These are phyloP conservation scores for Xiphorhynchus erythropygius DNA, from an alignment of 2,797 vertebrate species.

Conservation along the genomic window DNA sequence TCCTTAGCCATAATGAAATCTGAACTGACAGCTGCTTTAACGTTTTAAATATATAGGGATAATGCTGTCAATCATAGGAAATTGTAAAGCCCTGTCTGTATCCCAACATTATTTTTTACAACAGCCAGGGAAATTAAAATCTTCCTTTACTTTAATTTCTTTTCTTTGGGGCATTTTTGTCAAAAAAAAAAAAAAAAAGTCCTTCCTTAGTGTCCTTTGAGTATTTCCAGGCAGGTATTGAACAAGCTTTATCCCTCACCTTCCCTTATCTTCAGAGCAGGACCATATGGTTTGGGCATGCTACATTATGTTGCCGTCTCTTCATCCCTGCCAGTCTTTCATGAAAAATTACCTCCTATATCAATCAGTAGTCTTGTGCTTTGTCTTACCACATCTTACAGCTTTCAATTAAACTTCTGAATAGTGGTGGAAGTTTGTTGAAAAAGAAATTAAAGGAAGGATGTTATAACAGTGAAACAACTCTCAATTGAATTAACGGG, in stretches of 20 bases:
- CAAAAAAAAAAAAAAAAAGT: not conserved
- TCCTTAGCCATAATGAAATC: not conserved
- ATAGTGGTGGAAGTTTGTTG: not conserved
- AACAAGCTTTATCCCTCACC: not conserved
- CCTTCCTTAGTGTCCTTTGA: not conserved
- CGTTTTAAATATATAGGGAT: not conserved
- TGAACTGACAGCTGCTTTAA: not conserved
- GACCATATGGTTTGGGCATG: accelerated
- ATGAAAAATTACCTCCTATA: not conserved
- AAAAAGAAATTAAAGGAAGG: not conserved
- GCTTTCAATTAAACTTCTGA: not conserved
- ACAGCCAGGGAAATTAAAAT: not conserved
- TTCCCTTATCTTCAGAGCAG: not conserved
- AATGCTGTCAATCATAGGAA: not conserved
- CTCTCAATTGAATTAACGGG: not conserved
- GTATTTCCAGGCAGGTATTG: not conserved
- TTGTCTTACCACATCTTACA: not conserved
- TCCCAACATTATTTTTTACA: not conserved
- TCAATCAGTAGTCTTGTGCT: not conserved
- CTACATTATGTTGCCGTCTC: accelerated
- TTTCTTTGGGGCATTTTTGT: not conserved
- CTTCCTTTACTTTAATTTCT: not conserved
- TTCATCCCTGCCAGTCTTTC: not conserved
- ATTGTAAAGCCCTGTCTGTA: not conserved
- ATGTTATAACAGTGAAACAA: not conserved